Evolutionary conservation across 1,140 invertebrate species (phyloP), one percentile per base, ranked within the genome.

Genomic region (Hyles euphorbiae): DNA sequence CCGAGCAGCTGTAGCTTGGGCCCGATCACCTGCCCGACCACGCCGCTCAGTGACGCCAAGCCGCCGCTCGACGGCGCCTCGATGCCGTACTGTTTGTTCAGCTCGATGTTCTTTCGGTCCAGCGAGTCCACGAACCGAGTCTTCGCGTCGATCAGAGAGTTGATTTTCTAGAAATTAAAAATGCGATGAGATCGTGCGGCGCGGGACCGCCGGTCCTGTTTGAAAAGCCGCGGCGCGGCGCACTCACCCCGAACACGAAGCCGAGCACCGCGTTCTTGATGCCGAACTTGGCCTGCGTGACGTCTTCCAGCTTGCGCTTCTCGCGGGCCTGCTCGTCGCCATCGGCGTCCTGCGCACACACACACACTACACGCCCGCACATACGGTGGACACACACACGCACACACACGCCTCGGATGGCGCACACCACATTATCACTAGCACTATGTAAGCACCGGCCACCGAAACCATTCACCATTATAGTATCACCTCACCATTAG

Each of bases 181-280:
- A 33, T 8, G 8, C 8, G 50, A 32, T 34, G 32, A 10, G 22
- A 3, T 8, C 50, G 48, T 32, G 4, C 32, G 50, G 32, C 10
- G 12, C 32, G 50, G 34, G 10, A 11, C 10, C 22, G 22, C n/a
- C 5, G 22, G 22, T 22, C 22, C 22, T 22, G 22, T 22, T 22
- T 10, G 11, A 46, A 11, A 50, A 32, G 11, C 8, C n/a, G 8
- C n/a, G 22, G 48, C 8, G 50, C 10, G 34, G 5, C 9, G 60
- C 88, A 93, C 92, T 94, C 92, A 95, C 94, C 78, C 94, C 93
- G 75, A 95, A 95, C 0, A 95, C 93, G 81, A 95, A 94, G 76
- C 93, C 94, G 65, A 95, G 88, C 53, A 95, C 89, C 6, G 94
- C 94, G 78, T 95, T 95, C 74, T 94, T 93, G 63, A 93, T 91